Conservation (phyloP, 2,113 vertebrate species). For the Burhinus bistriatus region DNA sequence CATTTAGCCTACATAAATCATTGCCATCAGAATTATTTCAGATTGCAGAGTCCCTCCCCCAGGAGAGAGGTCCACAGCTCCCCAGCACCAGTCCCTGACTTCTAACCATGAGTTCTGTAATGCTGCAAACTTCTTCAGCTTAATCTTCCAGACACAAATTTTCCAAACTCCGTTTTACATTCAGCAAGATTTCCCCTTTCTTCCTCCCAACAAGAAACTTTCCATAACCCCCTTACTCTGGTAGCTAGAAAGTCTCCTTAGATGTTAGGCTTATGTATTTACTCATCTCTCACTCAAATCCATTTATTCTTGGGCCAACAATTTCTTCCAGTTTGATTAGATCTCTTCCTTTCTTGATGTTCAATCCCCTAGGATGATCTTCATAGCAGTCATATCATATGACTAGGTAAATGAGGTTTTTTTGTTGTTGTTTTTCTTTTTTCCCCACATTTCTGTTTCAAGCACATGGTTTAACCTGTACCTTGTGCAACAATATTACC, state of each 20-base stretch:
- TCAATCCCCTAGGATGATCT: background rate
- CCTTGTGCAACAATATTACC: background rate
- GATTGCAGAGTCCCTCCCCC: background rate
- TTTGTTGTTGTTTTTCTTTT: background rate
- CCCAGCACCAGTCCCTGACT: background rate
- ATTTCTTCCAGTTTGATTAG: background rate
- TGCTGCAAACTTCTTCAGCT: background rate
- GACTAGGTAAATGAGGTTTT: fast-evolving
- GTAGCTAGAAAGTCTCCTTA: background rate
- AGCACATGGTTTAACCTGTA: background rate
- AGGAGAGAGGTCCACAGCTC: background rate
- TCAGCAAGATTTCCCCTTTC: background rate
- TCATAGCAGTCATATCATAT: background rate
- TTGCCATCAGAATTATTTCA: background rate
- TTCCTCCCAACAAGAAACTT: background rate
- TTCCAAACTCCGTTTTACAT: background rate
- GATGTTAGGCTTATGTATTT: background rate
- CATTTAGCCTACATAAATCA: background rate
- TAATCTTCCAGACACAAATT: background rate
- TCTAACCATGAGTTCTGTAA: background rate
- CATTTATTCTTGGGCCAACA: background rate
- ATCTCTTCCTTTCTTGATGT: background rate
- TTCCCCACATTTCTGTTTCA: background rate
- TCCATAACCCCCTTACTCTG: background rate
- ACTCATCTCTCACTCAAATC: background rate